Base-by-base conservation (phyloP, 2,888 invertebrate genomes). In the Archaeoteleia sp. region DNA sequence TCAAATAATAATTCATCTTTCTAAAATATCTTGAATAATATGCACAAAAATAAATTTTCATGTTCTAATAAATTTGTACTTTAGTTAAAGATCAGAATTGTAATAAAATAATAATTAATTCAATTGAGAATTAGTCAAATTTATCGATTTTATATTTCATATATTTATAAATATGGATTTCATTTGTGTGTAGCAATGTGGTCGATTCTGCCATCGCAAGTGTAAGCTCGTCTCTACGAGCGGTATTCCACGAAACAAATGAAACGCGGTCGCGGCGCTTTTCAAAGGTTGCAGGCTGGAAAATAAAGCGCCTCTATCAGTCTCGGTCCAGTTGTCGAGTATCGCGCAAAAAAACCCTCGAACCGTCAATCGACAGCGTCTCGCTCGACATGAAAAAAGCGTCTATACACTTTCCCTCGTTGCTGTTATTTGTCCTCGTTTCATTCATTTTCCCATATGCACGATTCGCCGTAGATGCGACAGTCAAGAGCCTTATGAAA, bases 191-290 rank as follows among this genome's bases (percentile, higher is more conserved):
- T 49, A 49, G 35, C 65, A 67, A 67, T 61, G 51, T 35, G 62
- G 42, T 53, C 49, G 53, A 58, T 66, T 66, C 54, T 29, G 49
- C 46, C 23, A 23, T 30, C 13, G 49, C 6, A 37, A 39, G 17
- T 14, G 51, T 34, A 40, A 48, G 49, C 49, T 29, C 58, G 53
- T 45, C 62, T 76, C 79, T 75, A 76, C 75, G 74, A 78, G 79
- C 74, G 55, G 68, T 74, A 72, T 74, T 71, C 77, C 70, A 69
- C 74, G 76, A 74, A 80, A 78, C 76, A 81, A 81, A 78, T 81
- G 75, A 75, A 75, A 74, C 73, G 75, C 70, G 74, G 62, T 57
- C 63, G 67, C 60, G 60, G 54, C 55, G 55, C 60, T 58, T 60
- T 67, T 65, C 57, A 61, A 58, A 63, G 67, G 61, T 61, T 51